A percentile compares a stretch with the other conserved stretches of the same genome.
These are phyloP conservation scores for Peromyscus polionotus DNA, from an alignment of 2,113 vertebrate species.

Conservation along the genomic window DNA sequence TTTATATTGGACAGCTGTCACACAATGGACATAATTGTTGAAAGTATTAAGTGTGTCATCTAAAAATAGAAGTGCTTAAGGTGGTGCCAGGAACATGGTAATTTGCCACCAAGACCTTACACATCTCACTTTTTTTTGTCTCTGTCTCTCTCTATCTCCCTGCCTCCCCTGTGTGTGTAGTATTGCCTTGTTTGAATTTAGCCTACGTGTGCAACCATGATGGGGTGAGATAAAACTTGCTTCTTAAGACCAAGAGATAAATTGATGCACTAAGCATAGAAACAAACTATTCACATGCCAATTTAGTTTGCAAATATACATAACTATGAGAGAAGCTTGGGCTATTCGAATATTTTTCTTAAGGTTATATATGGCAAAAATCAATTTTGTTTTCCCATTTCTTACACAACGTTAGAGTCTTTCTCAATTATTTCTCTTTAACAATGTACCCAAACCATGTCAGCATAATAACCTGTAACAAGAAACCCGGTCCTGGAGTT, in stretches of 20 bases:
- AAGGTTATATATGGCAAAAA: not conserved
- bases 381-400: not conserved
- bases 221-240: conserved; percentile 1
- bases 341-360: not conserved
- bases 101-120: not conserved
- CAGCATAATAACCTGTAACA: not conserved
- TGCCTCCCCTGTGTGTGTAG: too few relatives aligned
- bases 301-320: not conserved
- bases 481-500: not conserved
- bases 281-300: not conserved
- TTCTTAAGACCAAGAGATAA: not conserved
- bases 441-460: not conserved
- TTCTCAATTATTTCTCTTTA: not conserved
- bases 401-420: not conserved
- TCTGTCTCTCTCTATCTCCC: not conserved
- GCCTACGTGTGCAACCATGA: not conserved
- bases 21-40: not conserved
- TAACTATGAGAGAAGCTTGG: not conserved
- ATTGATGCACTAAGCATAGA: not conserved
- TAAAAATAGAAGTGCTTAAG: conserved; percentile 23
- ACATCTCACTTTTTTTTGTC: not conserved
- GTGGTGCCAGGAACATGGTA: not conserved
- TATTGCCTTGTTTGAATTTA: not conserved
- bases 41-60: conserved; percentile 11
- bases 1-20: not conserved